phyloP scores from a whole-genome alignment of 2,797 vertebrate genomes.

The Acanthurus leucopareius region DNA sequence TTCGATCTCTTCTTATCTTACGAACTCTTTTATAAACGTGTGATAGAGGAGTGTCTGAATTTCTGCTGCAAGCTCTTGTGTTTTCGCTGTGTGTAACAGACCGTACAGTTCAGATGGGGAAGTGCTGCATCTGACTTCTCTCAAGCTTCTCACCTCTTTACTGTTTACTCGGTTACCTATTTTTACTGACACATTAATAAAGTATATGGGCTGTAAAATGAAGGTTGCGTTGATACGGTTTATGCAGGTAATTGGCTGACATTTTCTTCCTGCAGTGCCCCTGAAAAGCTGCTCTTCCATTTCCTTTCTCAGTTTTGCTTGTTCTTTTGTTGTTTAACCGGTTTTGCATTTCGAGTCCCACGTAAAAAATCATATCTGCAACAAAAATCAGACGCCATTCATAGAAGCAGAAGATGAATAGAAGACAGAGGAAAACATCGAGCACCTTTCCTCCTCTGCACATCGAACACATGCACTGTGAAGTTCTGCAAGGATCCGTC shows the following conservation, averaged over 20 bases:
- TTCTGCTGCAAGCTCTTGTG: no score
- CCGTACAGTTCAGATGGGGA: not conserved
- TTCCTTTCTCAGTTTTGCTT: not conserved
- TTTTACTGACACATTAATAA: no score
- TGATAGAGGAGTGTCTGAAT: not conserved
- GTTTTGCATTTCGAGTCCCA: not conserved
- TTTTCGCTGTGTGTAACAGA: not conserved
- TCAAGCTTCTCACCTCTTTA: not conserved
- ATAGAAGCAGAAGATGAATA: no score
- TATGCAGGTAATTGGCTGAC: not conserved
- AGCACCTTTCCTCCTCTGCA: no score
- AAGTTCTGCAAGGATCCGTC: no score
- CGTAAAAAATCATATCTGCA: not conserved
- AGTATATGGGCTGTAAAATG: not conserved
- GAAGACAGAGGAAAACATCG: no score
- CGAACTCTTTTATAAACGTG: not conserved
- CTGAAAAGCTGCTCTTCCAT: not conserved
- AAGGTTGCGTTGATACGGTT: not conserved
- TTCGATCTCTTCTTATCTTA: not conserved
- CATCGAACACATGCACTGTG: no score
- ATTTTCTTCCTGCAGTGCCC: not conserved
- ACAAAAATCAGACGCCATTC: not conserved
- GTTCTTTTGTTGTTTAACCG: not conserved
- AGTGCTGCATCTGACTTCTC: not conserved
- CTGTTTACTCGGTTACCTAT: no score